Conservation (phyloP, 2,113 vertebrate species). For the Oncorhynchus nerka region DNA sequence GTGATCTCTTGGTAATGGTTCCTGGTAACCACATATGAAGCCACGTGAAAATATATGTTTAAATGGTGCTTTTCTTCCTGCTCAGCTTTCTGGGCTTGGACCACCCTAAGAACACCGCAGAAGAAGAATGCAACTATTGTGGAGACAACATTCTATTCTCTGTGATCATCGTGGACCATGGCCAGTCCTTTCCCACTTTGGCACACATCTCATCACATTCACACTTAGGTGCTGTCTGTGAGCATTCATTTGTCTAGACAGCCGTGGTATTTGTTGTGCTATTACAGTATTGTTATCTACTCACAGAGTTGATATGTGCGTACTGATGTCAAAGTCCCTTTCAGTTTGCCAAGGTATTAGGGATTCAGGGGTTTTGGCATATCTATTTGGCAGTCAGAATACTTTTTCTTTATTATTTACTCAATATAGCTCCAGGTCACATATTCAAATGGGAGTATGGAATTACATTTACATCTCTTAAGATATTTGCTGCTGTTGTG, state of each 20-base stretch:
- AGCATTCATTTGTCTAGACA: constrained; percentile 21
- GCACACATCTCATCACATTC: background rate
- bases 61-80: constrained; percentile 31
- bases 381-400: background rate
- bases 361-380: background rate
- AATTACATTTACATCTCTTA: too few species aligned
- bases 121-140: constrained; percentile 8
- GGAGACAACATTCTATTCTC: background rate
- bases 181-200: constrained; percentile 11
- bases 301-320: constrained; percentile 36
- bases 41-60: constrained; percentile 36
- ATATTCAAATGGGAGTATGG: too few species aligned
- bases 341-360: constrained; percentile 29
- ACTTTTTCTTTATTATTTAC: too few species aligned
- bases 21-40: constrained; percentile 36
- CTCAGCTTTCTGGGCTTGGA: constrained; percentile 45
- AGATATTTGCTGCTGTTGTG: background rate
- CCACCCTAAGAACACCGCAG: constrained; percentile 20
- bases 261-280: constrained; percentile 31
- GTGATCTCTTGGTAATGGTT: constrained; percentile 3
- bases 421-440: too few species aligned
- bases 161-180: constrained; percentile 17
- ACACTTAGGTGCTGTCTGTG: too few species aligned
- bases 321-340: constrained; percentile 21
- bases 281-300: constrained; percentile 25